These are phyloP conservation scores for Ochotona curzoniae DNA, from an alignment of 2,113 vertebrate genomes.

Conservation along the genomic window DNA sequence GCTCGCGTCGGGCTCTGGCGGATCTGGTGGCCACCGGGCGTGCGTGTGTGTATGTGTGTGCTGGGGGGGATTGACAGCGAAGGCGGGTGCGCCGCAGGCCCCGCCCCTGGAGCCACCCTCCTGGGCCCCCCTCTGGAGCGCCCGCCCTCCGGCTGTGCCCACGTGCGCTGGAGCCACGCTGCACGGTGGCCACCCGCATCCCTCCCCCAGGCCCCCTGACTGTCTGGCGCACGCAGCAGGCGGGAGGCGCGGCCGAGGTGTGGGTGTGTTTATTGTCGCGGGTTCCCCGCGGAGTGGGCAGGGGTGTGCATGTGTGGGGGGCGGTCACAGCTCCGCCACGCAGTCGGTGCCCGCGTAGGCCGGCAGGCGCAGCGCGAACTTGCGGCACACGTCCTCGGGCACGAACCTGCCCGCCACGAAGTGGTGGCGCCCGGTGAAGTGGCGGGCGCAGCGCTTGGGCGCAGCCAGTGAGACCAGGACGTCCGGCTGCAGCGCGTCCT, in stretches of 20 bases:
- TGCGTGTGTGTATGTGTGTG: not conserved
- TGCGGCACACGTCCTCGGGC: constrained; percentile 95
- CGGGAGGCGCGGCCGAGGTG: not conserved
- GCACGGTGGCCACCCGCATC: too few species aligned
- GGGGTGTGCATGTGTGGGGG: not conserved
- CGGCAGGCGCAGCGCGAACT: constrained; percentile 94
- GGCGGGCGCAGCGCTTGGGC: constrained; percentile 92
- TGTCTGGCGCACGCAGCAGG: not conserved
- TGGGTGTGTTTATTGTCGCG: constrained; percentile 59
- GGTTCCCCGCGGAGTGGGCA: not conserved
- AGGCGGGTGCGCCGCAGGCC: not conserved
- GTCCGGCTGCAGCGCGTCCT: constrained; percentile 91
- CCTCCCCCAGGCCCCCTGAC: not conserved
- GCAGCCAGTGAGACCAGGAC: constrained; percentile 94
- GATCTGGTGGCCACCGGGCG: not conserved
- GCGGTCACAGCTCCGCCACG: constrained; percentile 90
- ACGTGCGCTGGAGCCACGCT: too few species aligned
- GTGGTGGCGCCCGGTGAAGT: constrained; percentile 93
- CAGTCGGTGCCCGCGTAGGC: constrained; percentile 93
- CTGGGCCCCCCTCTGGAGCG: not conserved
- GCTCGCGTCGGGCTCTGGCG: not conserved
- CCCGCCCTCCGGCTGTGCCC: not conserved
- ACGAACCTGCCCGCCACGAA: constrained; percentile 96
- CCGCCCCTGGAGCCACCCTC: not conserved
- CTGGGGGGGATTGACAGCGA: not conserved